These are phyloP conservation scores for Thomomys bottae DNA, from an alignment of 2,113 vertebrate genomes.

Conservation along the genomic window DNA sequence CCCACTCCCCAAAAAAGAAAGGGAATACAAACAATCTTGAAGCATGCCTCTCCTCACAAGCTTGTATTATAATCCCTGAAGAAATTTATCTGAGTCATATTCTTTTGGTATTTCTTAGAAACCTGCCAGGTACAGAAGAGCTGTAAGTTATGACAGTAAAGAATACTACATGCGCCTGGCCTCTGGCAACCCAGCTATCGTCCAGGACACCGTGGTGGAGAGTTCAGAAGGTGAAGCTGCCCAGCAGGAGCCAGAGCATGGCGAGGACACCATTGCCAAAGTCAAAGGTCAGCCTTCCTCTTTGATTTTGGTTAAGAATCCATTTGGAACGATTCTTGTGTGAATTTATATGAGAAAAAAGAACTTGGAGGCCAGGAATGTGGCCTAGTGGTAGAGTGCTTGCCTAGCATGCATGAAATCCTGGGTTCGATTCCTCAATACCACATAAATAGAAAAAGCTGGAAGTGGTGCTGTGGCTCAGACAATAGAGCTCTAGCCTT, in stretches of 20 bases:
- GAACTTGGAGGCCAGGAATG: too few species aligned
- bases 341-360: not conserved
- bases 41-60: not conserved
- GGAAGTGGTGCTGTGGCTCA: too few species aligned
- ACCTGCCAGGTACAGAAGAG: slow-evolving; percentile 94
- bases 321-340: not conserved
- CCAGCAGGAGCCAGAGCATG: slow-evolving; percentile 95
- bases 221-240: slow-evolving; percentile 93
- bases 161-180: slow-evolving; percentile 97
- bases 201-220: slow-evolving; percentile 96
- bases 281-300: slow-evolving; percentile 92
- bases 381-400: too few species aligned
- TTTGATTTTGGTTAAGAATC: not conserved
- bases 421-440: too few species aligned
- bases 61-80: slow-evolving; percentile 16
- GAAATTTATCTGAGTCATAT: slow-evolving; percentile 28
- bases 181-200: slow-evolving; percentile 94
- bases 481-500: too few species aligned
- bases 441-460: too few species aligned
- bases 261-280: slow-evolving; percentile 97
- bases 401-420: too few species aligned
- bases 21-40: not conserved
- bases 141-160: slow-evolving; percentile 98
- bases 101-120: slow-evolving; percentile 88
- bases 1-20: not conserved